Conservation (phyloP, 2,888 invertebrate species). For the Philereme vetulata region DNA sequence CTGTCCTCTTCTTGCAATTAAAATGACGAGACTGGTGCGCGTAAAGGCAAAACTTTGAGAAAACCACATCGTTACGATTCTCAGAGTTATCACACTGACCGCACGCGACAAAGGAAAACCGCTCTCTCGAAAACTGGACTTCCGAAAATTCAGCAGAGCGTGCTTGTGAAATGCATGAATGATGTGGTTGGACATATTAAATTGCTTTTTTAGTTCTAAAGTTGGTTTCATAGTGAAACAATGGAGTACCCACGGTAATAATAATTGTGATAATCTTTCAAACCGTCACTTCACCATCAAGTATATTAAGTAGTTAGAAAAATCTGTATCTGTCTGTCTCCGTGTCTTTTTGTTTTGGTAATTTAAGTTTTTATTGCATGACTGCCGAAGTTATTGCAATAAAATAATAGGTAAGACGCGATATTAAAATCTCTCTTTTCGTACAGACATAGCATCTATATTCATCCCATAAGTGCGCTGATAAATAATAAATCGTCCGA, state of each 20-base stretch:
- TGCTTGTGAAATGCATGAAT: constrained; percentile 17
- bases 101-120: constrained; percentile 47
- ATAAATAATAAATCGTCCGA: constrained; percentile 65
- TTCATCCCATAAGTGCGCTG: constrained; percentile 40
- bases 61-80: constrained; percentile 61
- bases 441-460: constrained; percentile 15
- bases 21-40: constrained; percentile 68
- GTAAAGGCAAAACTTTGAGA: constrained; percentile 49
- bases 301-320: too few species aligned
- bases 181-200: constrained; percentile 7
- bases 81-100: constrained; percentile 49
- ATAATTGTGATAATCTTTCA: too few species aligned
- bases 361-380: too few species aligned
- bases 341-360: too few species aligned
- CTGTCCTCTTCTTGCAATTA: constrained; percentile 56
- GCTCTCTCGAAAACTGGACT: constrained; percentile 21
- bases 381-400: too few species aligned
- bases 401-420: too few species aligned
- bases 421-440: background rate
- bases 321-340: too few species aligned
- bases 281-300: too few species aligned
- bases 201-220: background rate
- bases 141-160: constrained; percentile 15
- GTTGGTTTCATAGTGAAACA: too few species aligned
- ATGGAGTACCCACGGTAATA: too few species aligned